Evolutionary conservation across 2,797 vertebrate genomes (phyloP), one percentile per base, ranked within the genome.

Genomic region (Sebastes umbrosus): DNA sequence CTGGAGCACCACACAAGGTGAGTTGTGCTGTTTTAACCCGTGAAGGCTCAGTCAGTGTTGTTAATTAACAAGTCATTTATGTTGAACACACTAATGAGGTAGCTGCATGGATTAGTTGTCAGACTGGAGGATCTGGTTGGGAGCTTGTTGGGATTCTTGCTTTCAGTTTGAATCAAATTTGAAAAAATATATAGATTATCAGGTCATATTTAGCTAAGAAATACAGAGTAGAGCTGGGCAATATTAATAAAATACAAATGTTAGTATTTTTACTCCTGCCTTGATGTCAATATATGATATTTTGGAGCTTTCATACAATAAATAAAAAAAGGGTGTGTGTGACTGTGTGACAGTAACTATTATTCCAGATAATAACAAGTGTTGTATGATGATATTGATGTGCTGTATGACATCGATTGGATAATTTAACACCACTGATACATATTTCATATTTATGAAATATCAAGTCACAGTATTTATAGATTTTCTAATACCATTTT

Each of bases 1-100:
- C 95, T 99, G 98, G 98, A 99, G 98, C 88, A 99, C 99, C 6
- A 99, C 98, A 52, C 99, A 99, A 97, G 99, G 98, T 99, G 91
- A 96, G 97, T 89, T 18, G 31, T 36, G 58, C 8, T 18, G 11
- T 73, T 73, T 18, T 27, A 34, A 67, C 22, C 22, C 55, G 16
- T 62, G 3, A 71, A 69, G 0, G 22, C 32, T 81, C 14, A 18
- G 24, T 6, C 29, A 4, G 3, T 46, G 3, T 57, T 54, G 22
- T 55, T 31, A 43, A 55, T 76, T 3, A 59, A 36, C 14, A 39
- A 39, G 32, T 22, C 22, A 18, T 66, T 34, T 82, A 43, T 43
- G 32, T 77, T n/a, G 20, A 5, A 50, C 16, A 59, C 16, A 58
- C 39, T 55, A 60, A 69, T 66, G 22, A n/a, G 9, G 18, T 10